Evolutionary conservation across 2,888 invertebrate species (phyloP), one percentile per base, ranked within the genome.

Genomic region (Drosophila setosimentum): DNA sequence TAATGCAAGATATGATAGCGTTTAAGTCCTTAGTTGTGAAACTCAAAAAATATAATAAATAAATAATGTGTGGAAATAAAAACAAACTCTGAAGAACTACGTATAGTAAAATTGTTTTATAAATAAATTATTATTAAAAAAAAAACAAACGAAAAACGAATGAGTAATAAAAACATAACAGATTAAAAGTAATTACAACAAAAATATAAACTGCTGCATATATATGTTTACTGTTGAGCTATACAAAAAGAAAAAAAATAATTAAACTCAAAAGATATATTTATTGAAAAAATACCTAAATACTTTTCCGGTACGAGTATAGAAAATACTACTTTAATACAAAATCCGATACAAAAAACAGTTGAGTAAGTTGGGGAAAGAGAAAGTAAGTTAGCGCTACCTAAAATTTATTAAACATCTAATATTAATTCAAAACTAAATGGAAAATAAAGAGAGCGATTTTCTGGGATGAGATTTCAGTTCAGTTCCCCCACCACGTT

Each of bases 171-270:
- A 65, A 74, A 57, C 21, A 64, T 60, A 69, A 68, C 68, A 85
- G 64, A 69, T 86, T 73, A 73, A 73, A 48, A 66, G 71, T 68
- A 74, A 71, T 73, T 79, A 71, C 68, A 63, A 68, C 57, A 77
- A 76, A 80, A 78, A 82, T 80, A 78, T 55, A 55, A 45, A 81
- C 80, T 84, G 81, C 78, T 86, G 78, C 89, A 84, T 78, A 91
- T 80, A 90, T 82, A 83, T 73, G 84, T 77, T 84, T 86, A 85
- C 79, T 83, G 89, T 90, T 90, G 87, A 89, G 71, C 71, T 76
- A 81, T 80, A 84, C 73, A 78, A 73, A 64, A 53, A 62, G 74
- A 45, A 45, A 42, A 6, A 3, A 45, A 8, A 21, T 45, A 45
- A 45, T 45, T 76, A 81, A 88, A 82, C 79, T 84, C 69, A 62